Base-by-base conservation (phyloP, 2,113 vertebrate species). In the Malurus cyaneus region DNA sequence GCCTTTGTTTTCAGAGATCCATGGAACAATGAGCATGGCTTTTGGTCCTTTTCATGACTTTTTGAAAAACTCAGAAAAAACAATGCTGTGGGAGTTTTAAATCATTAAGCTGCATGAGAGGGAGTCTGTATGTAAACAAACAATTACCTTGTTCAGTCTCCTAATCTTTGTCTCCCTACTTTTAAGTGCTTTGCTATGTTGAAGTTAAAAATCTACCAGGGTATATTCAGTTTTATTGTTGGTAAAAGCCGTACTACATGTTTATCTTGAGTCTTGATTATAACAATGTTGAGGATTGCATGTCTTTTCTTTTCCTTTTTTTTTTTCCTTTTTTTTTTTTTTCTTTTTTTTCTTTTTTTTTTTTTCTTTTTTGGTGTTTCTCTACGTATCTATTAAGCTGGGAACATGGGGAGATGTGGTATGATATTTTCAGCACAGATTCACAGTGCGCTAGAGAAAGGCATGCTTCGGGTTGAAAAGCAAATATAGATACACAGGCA, bases 361-460 rank as follows among this genome's bases (percentile, higher is more conserved):
- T 81, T 80, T 47, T 36, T 14, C n/a, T n/a, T n/a, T n/a, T n/a
- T n/a, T n/a, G n/a, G n/a, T n/a, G n/a, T 34, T 59, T 89, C 16
- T 52, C 14, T 52, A 39, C 11, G 32, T 56, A 52, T 74, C 14
- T 49, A 44, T 39, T 67, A 86, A 78, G 39, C 69, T 74, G n/a
- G 28, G 78, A 80, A 53, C 62, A 62, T 8, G 39, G 13, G 7
- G 42, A n/a, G 7, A 71, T 54, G 13, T 64, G 3, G 1, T 13
- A n/a, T 74, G 34, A 57, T 83, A 57, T n/a, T 86, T 77, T 86
- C 66, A 95, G 41, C n/a, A 82, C 9, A 72, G 28, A 80, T 82
- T 93, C 59, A 88, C 36, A 92, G 66, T 86, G 41, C 86, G 26
- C 14, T 82, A 46, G 65, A 66, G 56, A 83, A 92, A 93, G 61